Evolutionary conservation across 2,797 vertebrate species (phyloP), one percentile per base, ranked within the genome.

Genomic region (Heliangelus exortis): DNA sequence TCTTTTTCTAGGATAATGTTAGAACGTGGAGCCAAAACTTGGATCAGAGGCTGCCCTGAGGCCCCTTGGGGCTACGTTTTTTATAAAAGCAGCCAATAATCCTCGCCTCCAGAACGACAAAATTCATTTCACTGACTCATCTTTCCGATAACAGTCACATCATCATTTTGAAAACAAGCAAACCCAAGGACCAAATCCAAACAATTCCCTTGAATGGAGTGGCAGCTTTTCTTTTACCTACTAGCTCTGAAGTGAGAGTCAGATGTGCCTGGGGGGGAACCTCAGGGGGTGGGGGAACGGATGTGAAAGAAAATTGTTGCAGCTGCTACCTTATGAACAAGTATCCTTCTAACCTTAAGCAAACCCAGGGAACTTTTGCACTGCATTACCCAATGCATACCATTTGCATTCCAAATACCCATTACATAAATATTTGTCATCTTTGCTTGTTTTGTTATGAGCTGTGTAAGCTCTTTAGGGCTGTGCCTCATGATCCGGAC

Each of bases 381-480:
- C 73, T 51, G 50, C 45, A 21, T 91, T 90, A 75, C 79, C 69
- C 63, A 91, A 41, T 45, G 68, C 79, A 93, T 91, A 67, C 61
- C 79, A 75, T 92, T 88, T 93, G 58, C 90, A 96, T 94, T 93
- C 83, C 85, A 69, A 93, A 84, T 84, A 87, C 7, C 18, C 79
- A 66, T 93, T 91, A 25, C 89, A 81, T 86, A 92, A 96, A 92
- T 88, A 89, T 84, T 95, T 96, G 82, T 93, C 87, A 94, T 75
- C 84, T 48, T 83, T 0, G 0, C 71, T 86, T 89, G 89, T 92
- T 95, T 92, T 94, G 83, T 69, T 86, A 17, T 0, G 21, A 91
- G 87, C 82, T 81, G 48, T 65, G 69, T 75, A 66, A 94, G 43
- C 58, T 75, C 76, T 79, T 91, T 7, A 47, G 73, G 87, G 41